Evolutionary conservation across 2,888 invertebrate genomes (phyloP).

Genomic region (Caradrina kadenii): DNA sequence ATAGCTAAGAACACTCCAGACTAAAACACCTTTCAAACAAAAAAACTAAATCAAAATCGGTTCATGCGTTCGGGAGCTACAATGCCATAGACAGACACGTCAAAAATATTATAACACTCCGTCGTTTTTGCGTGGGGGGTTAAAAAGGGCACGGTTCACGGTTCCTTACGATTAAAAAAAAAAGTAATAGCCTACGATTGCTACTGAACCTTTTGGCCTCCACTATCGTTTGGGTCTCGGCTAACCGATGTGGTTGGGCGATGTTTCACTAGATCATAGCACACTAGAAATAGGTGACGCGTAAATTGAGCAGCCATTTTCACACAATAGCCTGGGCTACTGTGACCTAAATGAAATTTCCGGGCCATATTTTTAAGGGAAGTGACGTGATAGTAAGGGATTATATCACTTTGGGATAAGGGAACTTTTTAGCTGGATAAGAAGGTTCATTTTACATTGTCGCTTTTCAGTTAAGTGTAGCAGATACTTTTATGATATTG

Average conservation of each 20-base stretch:
- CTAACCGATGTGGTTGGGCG: slow-evolving; percentile 43
- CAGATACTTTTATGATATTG: neutral
- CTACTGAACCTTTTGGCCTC: slow-evolving; percentile 30
- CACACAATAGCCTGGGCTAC: slow-evolving; percentile 54
- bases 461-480: neutral
- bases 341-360: slow-evolving; percentile 58
- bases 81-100: too few relatives aligned
- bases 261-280: slow-evolving; percentile 64
- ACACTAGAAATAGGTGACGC: slow-evolving; percentile 65
- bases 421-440: slow-evolving; percentile 10
- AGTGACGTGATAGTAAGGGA: slow-evolving; percentile 19
- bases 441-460: neutral
- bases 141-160: too few relatives aligned
- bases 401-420: slow-evolving; percentile 24
- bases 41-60: too few relatives aligned
- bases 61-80: too few relatives aligned
- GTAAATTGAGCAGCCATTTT: slow-evolving; percentile 63
- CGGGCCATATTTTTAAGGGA: slow-evolving; percentile 51
- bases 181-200: too few relatives aligned
- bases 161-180: too few relatives aligned
- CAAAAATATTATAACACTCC: too few relatives aligned
- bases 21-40: too few relatives aligned
- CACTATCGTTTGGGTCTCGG: neutral
- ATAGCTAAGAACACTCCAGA: too few relatives aligned
- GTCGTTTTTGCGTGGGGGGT: too few relatives aligned